Conservation (phyloP, 2,888 invertebrate genomes). For the Hydroisotoma schaefferi region DNA sequence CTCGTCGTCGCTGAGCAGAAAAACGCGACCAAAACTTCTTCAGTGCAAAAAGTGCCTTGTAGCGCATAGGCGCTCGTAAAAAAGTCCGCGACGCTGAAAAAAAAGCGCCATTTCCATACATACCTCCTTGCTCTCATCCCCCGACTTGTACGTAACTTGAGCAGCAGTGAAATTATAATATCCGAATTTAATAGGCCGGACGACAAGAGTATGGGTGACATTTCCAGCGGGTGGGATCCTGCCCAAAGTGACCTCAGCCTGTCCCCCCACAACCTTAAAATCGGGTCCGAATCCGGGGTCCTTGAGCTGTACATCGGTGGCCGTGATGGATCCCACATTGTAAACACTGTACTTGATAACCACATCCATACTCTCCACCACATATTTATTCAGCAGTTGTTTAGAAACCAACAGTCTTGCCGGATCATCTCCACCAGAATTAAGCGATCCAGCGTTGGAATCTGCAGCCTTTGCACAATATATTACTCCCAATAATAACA, state of each 20-base stretch:
- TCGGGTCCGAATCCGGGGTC: conserved; percentile 91
- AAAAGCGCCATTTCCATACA: no score
- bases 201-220: conserved; percentile 87
- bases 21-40: no score
- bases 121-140: conserved; percentile 75
- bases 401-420: conserved; percentile 87
- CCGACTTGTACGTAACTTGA: conserved; percentile 79
- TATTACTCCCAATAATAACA: neutral
- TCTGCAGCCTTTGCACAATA: conserved; percentile 1
- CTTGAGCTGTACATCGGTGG: conserved; percentile 79
- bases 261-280: conserved; percentile 85
- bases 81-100: no score
- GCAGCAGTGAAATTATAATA: conserved; percentile 97
- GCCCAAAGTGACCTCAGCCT: conserved; percentile 75
- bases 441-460: neutral
- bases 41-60: no score
- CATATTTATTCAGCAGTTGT: conserved; percentile 89
- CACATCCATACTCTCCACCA: conserved; percentile 95
- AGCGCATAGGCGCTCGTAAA: no score
- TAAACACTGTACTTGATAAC: conserved; percentile 89
- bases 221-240: conserved; percentile 90
- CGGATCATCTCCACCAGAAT: conserved; percentile 28
- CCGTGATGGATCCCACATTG: conserved; percentile 89
- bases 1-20: no score
- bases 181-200: conserved; percentile 83